Percentiles rank a stretch among this genome's conserved stretches.
Conservation (phyloP, 2,888 invertebrate genomes). For the Troglohyphantes excavatus region DNA sequence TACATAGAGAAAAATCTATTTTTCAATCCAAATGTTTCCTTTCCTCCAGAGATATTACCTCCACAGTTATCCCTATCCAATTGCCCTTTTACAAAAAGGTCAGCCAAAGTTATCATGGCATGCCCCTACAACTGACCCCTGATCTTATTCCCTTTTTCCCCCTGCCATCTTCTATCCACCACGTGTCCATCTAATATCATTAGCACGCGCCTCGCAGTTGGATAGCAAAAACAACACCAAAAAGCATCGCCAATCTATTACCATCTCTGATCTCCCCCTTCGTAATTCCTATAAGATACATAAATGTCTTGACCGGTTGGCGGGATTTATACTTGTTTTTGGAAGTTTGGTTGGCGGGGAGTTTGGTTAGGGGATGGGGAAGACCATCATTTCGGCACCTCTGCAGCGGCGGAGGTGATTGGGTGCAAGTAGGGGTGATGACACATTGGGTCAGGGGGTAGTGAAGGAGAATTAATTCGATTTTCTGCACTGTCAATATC, state of each 20-base stretch:
- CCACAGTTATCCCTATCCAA: not conserved
- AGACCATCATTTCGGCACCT: not conserved
- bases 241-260: constrained; percentile 17
- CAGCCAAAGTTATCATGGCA: constrained; percentile 36
- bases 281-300: constrained; percentile 30
- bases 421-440: constrained; percentile 1
- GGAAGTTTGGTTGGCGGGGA: not conserved
- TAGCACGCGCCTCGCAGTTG: constrained; percentile 21
- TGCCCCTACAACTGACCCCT: constrained; percentile 22
- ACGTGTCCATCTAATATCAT: constrained; percentile 40
- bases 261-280: constrained; percentile 13
- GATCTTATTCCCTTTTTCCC: constrained; percentile 24
- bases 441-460: not conserved
- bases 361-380: not conserved
- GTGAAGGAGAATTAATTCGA: not conserved
- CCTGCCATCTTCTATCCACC: constrained; percentile 16
- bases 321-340: not conserved
- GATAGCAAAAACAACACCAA: not conserved
- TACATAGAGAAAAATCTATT: no score
- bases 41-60: not conserved
- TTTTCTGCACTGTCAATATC: constrained; percentile 13
- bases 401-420: not conserved
- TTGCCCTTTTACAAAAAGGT: not conserved
- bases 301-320: not conserved
- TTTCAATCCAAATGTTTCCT: no score